phyloP scores from a whole-genome alignment of 2,888 invertebrate genomes.

The Eustalomyia histrio region DNA sequence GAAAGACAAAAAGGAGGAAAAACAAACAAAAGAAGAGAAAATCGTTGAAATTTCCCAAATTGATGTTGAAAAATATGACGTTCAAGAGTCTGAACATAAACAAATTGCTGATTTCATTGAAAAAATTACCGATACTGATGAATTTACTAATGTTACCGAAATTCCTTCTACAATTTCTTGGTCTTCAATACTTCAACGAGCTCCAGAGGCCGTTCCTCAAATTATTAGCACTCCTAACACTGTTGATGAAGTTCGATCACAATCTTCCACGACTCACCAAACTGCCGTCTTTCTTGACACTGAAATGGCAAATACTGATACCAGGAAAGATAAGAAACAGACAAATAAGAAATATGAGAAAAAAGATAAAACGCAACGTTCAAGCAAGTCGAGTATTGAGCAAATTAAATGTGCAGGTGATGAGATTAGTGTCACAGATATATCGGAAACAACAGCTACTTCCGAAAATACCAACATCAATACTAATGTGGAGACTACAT shows the following conservation, averaged over 20 bases:
- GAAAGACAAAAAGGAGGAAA: constrained; percentile 50
- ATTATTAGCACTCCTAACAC: background rate
- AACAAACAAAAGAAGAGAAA: constrained; percentile 41
- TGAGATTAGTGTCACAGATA: background rate
- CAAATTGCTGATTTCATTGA: too few species aligned
- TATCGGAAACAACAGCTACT: background rate
- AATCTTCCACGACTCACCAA: constrained; percentile 4
- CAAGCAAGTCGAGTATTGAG: background rate
- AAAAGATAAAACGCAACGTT: constrained; percentile 5
- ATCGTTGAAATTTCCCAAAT: background rate
- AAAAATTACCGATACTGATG: too few species aligned
- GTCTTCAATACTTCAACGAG: constrained; percentile 66
- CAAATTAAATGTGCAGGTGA: background rate
- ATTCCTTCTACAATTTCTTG: constrained; percentile 62
- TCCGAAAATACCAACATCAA: background rate
- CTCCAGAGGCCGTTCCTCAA: constrained; percentile 20
- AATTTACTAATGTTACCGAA: background rate
- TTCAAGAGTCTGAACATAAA: constrained; percentile 16
- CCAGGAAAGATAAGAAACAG: constrained; percentile 27
- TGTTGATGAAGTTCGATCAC: background rate
- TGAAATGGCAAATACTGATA: constrained; percentile 13
- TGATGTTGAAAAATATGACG: background rate
- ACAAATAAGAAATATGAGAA: constrained; percentile 5
- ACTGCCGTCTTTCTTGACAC: background rate
- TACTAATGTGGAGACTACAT: background rate